Conservation (phyloP, 30 jellyfish, hydroid and myxozoan species). For the Hydractinia echinata region DNA sequence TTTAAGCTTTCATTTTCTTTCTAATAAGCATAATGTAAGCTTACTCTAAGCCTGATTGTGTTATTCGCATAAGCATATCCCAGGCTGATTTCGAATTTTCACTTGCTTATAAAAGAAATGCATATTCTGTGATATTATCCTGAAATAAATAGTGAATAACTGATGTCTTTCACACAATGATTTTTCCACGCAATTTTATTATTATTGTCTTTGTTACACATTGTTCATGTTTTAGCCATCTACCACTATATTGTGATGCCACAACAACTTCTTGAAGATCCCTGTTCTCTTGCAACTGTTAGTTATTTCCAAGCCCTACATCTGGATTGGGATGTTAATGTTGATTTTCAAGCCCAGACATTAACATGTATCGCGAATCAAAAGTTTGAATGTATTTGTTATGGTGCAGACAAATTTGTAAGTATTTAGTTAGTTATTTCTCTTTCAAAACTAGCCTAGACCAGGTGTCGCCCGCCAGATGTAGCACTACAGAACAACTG, state of each 20-base stretch:
- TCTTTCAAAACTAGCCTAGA: too few species aligned
- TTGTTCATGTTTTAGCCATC: not conserved
- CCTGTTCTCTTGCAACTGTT: constrained; percentile 63
- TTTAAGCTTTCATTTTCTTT: too few species aligned
- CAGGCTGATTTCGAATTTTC: too few species aligned
- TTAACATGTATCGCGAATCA: constrained; percentile 56
- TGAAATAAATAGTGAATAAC: too few species aligned
- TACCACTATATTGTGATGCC: not conserved
- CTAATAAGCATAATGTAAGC: too few species aligned
- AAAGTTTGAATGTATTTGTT: constrained; percentile 41
- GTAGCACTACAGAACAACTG: too few species aligned
- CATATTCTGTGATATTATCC: too few species aligned
- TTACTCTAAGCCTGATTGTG: too few species aligned
- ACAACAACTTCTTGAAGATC: constrained; percentile 33
- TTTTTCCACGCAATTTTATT: not conserved
- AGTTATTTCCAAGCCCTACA: constrained; percentile 48
- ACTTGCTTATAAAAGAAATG: too few species aligned
- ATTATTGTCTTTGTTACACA: not conserved
- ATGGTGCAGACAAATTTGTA: constrained; percentile 51
- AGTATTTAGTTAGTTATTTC: not conserved
- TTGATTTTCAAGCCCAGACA: constrained; percentile 53
- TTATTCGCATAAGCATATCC: too few species aligned
- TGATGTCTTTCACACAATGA: too few species aligned
- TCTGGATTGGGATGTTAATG: constrained; percentile 59
- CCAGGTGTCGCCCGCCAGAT: too few species aligned